phyloP scores from a whole-genome alignment of 2,888 invertebrate genomes.

The Trichogramma dendrolimi region DNA sequence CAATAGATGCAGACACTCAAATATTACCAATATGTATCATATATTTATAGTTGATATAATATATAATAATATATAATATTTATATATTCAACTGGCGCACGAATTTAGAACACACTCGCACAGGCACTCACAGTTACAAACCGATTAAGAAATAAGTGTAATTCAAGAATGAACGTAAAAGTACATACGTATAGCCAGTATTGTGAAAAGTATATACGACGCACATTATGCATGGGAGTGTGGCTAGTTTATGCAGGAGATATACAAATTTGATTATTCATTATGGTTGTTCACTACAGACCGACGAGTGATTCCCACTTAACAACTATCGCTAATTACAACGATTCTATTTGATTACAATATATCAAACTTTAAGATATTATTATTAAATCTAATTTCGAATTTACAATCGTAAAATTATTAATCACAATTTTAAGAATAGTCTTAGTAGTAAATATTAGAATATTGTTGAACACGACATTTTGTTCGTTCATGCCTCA shows the following conservation, averaged over 20 bases:
- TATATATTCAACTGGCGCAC: conserved; percentile 14
- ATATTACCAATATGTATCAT: conserved; percentile 17
- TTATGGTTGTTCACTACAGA: too few relatives aligned
- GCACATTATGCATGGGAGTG: conserved; percentile 13
- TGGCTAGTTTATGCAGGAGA: background rate
- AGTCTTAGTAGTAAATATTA: too few relatives aligned
- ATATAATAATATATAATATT: conserved; percentile 13
- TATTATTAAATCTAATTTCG: too few relatives aligned
- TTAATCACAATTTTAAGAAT: too few relatives aligned
- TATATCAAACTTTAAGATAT: too few relatives aligned
- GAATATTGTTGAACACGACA: too few relatives aligned
- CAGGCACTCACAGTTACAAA: conserved; percentile 28
- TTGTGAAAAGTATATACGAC: conserved; percentile 22
- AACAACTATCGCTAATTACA: too few relatives aligned
- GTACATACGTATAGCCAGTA: background rate
- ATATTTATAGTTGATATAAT: conserved; percentile 22
- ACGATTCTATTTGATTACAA: too few relatives aligned
- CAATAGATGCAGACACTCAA: background rate
- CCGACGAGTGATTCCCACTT: too few relatives aligned
- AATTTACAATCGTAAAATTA: too few relatives aligned
- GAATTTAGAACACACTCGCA: conserved; percentile 27
- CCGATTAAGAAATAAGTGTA: conserved; percentile 16
- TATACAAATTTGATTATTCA: too few relatives aligned
- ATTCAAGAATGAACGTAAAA: conserved; percentile 8
- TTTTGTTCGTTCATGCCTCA: too few relatives aligned